Evolutionary conservation across 2,888 invertebrate species (phyloP), one percentile per base, ranked within the genome.

Genomic region (Ditula angustiorana): DNA sequence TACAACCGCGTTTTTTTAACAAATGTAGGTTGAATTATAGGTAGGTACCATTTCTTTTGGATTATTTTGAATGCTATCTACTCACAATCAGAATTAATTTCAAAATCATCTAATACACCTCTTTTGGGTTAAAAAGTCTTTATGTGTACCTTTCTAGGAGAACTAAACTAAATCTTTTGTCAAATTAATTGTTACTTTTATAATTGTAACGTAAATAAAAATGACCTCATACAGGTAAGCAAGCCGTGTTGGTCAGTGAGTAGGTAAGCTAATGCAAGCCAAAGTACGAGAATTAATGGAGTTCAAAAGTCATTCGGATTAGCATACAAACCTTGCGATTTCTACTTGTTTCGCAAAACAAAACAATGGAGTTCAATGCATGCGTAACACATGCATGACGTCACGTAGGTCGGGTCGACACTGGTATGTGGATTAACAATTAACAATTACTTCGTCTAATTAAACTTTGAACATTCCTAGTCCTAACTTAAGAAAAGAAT

Each of bases 301-400:
- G 72, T 73, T 77, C 79, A 81, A 71, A 77, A 74, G 81, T 79
- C 79, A 78, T n/a, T 28, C 16, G 28, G 44, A 81, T 81, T 77
- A 70, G 71, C 77, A 79, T 82, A 74, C 70, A 71, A 71, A 81
- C 73, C 75, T 83, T 82, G 87, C 86, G 76, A 87, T 84, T 85
- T 84, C 80, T 83, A 79, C 71, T 68, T 75, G 82, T 90, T 91
- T 91, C 79, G 91, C 91, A 90, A 90, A 72, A 66, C 65, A 69
- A 74, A 82, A 90, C 91, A 90, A 91, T 91, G 68, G 68, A 73
- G 90, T 86, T 89, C 88, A 88, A 80, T 70, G 88, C 69, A 76
- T 86, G 80, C 74, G 69, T 70, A 76, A 75, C 21, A 74, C 75
- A 74, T 76, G 72, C 72, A 66, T 71, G 46, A 56, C 49, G 56